Base-by-base conservation (phyloP, 2,113 vertebrate genomes). In the Rattus rattus region DNA sequence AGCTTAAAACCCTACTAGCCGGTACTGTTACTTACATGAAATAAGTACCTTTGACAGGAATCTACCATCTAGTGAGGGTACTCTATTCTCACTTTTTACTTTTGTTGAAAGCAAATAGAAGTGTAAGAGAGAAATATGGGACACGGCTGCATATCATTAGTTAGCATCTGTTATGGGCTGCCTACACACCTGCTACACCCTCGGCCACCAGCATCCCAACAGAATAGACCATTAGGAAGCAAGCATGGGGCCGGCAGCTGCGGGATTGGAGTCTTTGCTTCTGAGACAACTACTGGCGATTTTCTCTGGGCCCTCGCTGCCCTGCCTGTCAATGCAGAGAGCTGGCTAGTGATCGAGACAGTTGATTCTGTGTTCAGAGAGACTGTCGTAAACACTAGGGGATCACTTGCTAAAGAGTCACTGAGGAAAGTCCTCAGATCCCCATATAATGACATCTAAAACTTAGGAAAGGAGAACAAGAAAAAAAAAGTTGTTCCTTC, bases 21-120 rank as follows among this genome's bases (percentile, higher is more conserved):
- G 16, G 30, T 49, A 19, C 70, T 14, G 11, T 56, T 77, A 84
- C 84, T 79, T 83, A 72, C 36, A 33, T 77, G 20, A 88, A 56
- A 26, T 59, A 67, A 83, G 9, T 24, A 67, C 8, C 47, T 28
- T 0, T 7, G 14, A 77, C 49, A 88, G 28, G 84, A 63, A 26
- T 63, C 59, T 47, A 19, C 59, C 59, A 47, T 47, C 26, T 52
- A 33, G 7, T 30, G 30, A 49, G 43, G 43, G 43, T 43, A 43
- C 43, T 43, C 43, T 43, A 43, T 43, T 39, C 36, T 93, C 59
- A n/a, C 73, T 85, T 91, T 75, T 80, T 75, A 36, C 70, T 70
- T 85, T 54, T 73, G 52, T 70, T 56, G 39, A 56, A 94, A 61
- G 36, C 52, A 93, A 94, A 81, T 22, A 90, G 54, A 90, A 93